Base-by-base conservation (phyloP, 2,113 vertebrate species). In the Chloroceryle aenea region DNA sequence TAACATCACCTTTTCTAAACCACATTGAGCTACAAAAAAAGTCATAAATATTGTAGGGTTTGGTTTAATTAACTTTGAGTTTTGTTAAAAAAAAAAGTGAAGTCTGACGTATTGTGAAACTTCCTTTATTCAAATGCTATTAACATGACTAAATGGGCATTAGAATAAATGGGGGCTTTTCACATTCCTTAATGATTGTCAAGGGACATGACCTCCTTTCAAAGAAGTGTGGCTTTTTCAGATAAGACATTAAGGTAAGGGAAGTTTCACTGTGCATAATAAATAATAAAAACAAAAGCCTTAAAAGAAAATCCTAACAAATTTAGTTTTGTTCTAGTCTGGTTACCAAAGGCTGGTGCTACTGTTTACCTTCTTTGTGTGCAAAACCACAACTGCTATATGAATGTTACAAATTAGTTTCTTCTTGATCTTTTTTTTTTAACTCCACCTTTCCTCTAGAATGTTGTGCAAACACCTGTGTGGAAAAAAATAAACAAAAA, bases 21-120 rank as follows among this genome's bases (percentile, higher is more conserved):
- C 94, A 97, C 64, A 77, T 34, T 68, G 90, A 97, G 93, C 71
- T 76, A 86, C 84, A 87, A 93, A 58, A 68, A 80, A 67, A 85
- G 43, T 72, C 64, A 94, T 96, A 96, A 96, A 89, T 97, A 96
- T 87, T 96, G 81, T 87, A 92, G 74, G 36, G 81, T 84, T 96
- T 97, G 47, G 94, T 92, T 97, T 96, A 97, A 97, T 97, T 97
- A 97, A 97, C 92, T 94, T 77, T 53, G 75, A 78, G n/a, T 55
- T 93, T 89, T 79, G 55, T 53, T 80, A 80, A 73, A 52, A 68
- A 79, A 85, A 72, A 72, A 81, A 73, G 50, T 50, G 14, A 48
- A 85, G n/a, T 26, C 83, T 92, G 80, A 87, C 4, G 8, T 78
- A 87, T 94, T 75, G 69, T 82, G 86, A 92, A 92, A 89, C 36